A percentile compares a stretch with the other conserved stretches of the same genome.
These are phyloP conservation scores for Lepetodrilus schrolli DNA, from an alignment of 2,888 invertebrate species.

Conservation along the genomic window DNA sequence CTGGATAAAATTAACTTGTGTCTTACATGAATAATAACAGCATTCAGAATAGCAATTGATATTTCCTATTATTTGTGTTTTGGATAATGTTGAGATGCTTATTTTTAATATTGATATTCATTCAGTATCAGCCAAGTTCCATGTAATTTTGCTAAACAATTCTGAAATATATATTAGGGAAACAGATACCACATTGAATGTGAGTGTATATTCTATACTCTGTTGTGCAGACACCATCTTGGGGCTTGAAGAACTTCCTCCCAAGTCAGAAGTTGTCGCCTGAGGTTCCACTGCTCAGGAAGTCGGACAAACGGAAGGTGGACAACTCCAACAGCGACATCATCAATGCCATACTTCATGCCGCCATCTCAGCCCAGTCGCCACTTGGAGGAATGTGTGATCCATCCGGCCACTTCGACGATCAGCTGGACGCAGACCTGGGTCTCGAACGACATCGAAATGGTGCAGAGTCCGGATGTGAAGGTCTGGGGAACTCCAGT, in stretches of 20 bases:
- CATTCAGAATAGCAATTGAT: no score
- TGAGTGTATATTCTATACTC: not conserved
- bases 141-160: not conserved
- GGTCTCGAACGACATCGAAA: conserved; percentile 24
- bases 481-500: not conserved
- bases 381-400: conserved; percentile 15
- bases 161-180: not conserved
- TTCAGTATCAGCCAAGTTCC: no score
- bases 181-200: not conserved
- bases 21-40: no score
- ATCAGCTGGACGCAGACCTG: conserved; percentile 5
- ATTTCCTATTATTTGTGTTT: no score
- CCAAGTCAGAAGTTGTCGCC: not conserved
- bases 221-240: not conserved
- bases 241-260: conserved; percentile 17
- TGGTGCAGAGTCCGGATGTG: conserved; percentile 29
- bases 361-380: not conserved
- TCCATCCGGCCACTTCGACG: not conserved
- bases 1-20: no score
- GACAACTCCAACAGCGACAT: conserved; percentile 25
- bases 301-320: conserved; percentile 6
- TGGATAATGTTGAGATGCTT: no score
- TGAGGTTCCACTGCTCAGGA: conserved; percentile 15
- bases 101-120: no score
- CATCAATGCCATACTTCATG: conserved; percentile 2